Evolutionary conservation across 92 coral and sea anemone genomes (phyloP), one percentile per base, ranked within the genome.

Genomic region (Meandrina meandrites): DNA sequence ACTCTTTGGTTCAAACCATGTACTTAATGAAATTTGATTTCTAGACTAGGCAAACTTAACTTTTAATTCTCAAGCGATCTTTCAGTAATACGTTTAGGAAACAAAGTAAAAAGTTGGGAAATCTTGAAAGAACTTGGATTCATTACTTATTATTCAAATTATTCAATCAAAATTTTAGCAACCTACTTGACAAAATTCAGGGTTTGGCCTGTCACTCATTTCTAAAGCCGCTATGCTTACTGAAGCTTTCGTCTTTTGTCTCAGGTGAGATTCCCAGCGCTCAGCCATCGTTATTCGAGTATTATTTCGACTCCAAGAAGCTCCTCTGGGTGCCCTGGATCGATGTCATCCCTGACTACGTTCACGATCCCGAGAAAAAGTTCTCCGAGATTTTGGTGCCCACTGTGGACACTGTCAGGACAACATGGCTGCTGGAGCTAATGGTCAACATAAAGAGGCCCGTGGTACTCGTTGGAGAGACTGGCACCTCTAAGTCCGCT

Each of bases 351-450:
- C 99, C 99, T 70, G 94, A 95, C 70, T 97, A 97, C 79, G 81
- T 91, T 69, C 99, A 97, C 84, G 94, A 97, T 86, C 98, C 99
- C 45, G 95, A 93, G 83, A 89, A 77, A 80, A 97, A 97, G 92
- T 97, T 92, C 96, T 93, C 95, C 27, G 99, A 97, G 96, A 93
- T 97, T 93, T 95, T 97, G 89, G 99, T 97, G 14, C 99, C 99
- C 16, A 97, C 99, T 64, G 94, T 97, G 42, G 99, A 97, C 87
- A 97, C 99, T 37, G 94, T 97, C n/a, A 98, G 99, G 72, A 97
- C 99, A 83, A 93, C 96, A 91, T 97, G 99, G 99, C 92, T 97
- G 89, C 90, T 97, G 71, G 94, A 96, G 73, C 94, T 97, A 31
- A 95, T 95, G 98, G 99, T 97, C 40, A 93, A 89, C 56, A 95